Conservation (phyloP, 1,140 invertebrate genomes). For the Manduca sexta region DNA sequence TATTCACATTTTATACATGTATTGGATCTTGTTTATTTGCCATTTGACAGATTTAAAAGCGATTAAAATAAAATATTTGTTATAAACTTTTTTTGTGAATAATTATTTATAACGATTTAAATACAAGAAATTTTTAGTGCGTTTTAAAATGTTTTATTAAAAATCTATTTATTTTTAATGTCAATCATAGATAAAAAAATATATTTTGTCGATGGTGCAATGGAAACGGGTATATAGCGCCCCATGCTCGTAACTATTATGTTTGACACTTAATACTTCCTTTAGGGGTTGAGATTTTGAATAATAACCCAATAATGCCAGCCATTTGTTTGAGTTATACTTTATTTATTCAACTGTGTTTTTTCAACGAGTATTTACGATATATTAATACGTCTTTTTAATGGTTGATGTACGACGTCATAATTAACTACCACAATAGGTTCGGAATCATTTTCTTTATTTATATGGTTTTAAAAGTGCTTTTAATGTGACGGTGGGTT, state of each 20-base stretch:
- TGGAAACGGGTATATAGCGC: conserved; percentile 17
- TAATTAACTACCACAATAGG: conserved; percentile 35
- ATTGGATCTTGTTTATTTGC: too few species aligned
- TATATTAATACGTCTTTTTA: conserved; percentile 27
- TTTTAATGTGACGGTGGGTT: conserved; percentile 3
- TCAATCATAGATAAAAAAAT: too few species aligned
- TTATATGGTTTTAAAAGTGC: neutral
- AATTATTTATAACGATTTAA: too few species aligned
- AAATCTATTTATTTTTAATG: too few species aligned
- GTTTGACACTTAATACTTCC: conserved; percentile 60
- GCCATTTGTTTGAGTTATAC: conserved; percentile 49
- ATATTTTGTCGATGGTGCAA: too few species aligned
- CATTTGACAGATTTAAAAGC: too few species aligned
- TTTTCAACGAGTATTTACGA: conserved; percentile 20
- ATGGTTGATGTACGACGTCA: conserved; percentile 50
- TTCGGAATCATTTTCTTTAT: neutral
- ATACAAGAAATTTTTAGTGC: too few species aligned
- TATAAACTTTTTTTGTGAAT: too few species aligned
- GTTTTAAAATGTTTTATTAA: too few species aligned
- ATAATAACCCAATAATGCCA: conserved; percentile 29
- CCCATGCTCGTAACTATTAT: conserved; percentile 44
- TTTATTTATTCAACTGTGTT: conserved; percentile 22
- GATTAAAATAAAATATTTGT: too few species aligned
- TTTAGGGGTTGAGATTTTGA: conserved; percentile 34
- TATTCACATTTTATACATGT: too few species aligned